Conservation (phyloP, 2,888 invertebrate genomes). For the Nemotelus pantherinus region DNA sequence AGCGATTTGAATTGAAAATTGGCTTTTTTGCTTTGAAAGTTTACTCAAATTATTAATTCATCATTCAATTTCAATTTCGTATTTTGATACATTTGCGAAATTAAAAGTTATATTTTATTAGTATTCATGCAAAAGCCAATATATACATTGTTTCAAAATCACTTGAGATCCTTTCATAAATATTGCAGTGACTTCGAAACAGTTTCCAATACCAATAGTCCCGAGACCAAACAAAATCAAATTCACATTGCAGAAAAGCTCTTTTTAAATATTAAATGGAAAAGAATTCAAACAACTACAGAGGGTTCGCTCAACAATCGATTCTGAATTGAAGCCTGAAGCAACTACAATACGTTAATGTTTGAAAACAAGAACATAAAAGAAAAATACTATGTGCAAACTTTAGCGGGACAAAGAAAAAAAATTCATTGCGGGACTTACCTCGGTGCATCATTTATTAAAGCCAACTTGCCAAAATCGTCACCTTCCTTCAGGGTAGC, state of each 20-base stretch:
- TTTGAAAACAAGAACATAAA: background rate
- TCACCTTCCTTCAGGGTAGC: conserved; percentile 84
- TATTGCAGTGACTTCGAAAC: background rate
- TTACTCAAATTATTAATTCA: background rate
- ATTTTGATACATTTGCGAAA: too few relatives aligned
- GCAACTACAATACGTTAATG: background rate
- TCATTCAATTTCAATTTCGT: too few relatives aligned
- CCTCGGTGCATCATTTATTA: conserved; percentile 87
- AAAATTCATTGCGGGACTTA: conserved; percentile 57
- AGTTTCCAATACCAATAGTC: background rate
- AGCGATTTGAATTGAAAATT: conserved; percentile 34
- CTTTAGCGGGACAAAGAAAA: too few relatives aligned
- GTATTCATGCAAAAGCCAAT: too few relatives aligned
- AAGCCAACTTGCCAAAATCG: conserved; percentile 86
- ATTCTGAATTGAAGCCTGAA: background rate
- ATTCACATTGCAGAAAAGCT: background rate
- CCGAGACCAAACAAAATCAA: background rate
- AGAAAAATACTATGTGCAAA: background rate
- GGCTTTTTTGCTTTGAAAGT: background rate
- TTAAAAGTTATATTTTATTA: too few relatives aligned
- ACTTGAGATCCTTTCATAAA: too few relatives aligned
- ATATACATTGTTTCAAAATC: too few relatives aligned
- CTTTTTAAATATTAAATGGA: background rate
- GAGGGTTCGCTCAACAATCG: background rate
- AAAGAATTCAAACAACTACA: background rate